phyloP scores from a whole-genome alignment of 1,140 invertebrate species.

The Samia ricini region DNA sequence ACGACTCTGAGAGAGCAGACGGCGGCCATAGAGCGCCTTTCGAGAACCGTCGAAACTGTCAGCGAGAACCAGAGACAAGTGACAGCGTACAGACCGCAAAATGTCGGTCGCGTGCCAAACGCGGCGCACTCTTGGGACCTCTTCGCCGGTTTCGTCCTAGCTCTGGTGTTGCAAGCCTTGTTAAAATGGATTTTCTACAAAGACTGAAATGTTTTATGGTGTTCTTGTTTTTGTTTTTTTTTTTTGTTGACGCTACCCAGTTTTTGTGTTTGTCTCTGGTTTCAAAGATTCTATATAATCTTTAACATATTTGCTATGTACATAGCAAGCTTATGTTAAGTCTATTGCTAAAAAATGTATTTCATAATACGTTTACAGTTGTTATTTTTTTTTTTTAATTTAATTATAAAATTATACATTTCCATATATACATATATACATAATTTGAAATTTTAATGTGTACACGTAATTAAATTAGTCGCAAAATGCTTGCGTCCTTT shows the following conservation, averaged over 20 bases:
- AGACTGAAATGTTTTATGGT: slow-evolving; percentile 38
- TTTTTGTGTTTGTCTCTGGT: background rate
- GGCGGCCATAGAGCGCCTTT: slow-evolving; percentile 43
- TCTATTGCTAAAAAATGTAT: background rate
- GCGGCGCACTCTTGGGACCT: slow-evolving; percentile 54
- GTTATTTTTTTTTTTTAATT: background rate
- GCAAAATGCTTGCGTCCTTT: too few relatives aligned
- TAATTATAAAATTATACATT: background rate
- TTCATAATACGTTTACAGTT: background rate
- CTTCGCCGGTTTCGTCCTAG: slow-evolving; percentile 57
- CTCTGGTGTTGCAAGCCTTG: slow-evolving; percentile 55
- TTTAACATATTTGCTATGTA: background rate
- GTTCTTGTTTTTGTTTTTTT: background rate
- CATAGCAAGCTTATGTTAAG: background rate
- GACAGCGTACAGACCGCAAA: slow-evolving; percentile 25
- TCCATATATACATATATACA: background rate
- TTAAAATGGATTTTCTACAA: slow-evolving; percentile 63
- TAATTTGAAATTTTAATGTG: too few relatives aligned
- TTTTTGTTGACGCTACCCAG: background rate
- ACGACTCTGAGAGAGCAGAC: slow-evolving; percentile 52
- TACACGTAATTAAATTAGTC: too few relatives aligned
- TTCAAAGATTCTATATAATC: background rate
- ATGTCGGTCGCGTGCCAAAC: slow-evolving; percentile 26
- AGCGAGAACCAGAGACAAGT: slow-evolving; percentile 37
- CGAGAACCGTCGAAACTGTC: slow-evolving; percentile 42